A percentile compares a stretch with the other conserved stretches of the same genome.
These are phyloP conservation scores for Tinamus major DNA, from an alignment of 2,797 vertebrate species.

Conservation along the genomic window DNA sequence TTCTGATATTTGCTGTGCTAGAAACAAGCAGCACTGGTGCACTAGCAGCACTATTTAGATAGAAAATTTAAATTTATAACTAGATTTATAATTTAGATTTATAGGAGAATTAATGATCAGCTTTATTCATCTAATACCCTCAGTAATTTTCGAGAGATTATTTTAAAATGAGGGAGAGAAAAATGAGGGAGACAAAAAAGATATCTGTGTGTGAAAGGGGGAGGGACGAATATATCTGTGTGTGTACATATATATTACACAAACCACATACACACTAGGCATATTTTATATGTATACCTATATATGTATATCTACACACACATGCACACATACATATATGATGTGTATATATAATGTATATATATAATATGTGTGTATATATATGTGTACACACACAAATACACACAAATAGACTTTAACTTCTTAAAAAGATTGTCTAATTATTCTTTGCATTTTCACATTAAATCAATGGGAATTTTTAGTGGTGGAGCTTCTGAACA, in stretches of 20 bases:
- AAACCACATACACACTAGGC: no score
- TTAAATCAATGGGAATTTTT: background rate
- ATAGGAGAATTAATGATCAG: background rate
- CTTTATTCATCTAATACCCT: background rate
- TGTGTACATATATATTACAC: background rate
- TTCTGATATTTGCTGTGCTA: background rate
- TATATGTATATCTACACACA: no score
- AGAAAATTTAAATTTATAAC: background rate
- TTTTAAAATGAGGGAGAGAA: background rate
- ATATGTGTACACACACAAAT: fast-evolving
- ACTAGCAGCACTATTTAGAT: background rate
- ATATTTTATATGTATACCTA: no score
- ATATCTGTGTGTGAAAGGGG: background rate
- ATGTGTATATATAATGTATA: background rate
- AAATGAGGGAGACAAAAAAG: background rate
- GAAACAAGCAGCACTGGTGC: background rate
- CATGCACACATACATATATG: background rate
- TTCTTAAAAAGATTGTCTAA: background rate
- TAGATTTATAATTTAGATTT: background rate
- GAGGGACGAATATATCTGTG: background rate
- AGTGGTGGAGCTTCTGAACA: background rate
- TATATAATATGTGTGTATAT: background rate
- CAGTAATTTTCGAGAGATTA: background rate
- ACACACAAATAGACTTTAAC: background rate
- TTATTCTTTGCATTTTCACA: background rate